Evolutionary conservation across 2,888 invertebrate species (phyloP), one percentile per base, ranked within the genome.

Genomic region (Temnothorax rugatulus): DNA sequence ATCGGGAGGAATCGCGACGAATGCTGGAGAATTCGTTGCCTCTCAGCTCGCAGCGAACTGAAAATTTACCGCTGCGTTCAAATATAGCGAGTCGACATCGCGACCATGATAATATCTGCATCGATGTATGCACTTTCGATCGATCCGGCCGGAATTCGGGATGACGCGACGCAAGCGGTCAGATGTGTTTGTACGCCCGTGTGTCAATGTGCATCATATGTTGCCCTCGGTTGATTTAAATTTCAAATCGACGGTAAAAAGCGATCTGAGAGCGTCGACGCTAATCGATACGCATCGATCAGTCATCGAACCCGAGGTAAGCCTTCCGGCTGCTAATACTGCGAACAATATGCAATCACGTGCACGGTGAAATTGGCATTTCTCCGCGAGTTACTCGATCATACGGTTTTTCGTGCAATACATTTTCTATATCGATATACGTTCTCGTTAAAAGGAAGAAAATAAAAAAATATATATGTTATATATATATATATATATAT

Each of bases 241-340:
- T 79, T 79, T 79, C 47, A 79, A 79, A 79, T 69, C 21, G 13
- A 47, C 57, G 57, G 13, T 69, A 47, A 79, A 79, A 79, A 79
- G 59, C 71, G 59, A 79, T 79, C 71, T 71, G 71, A 59, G 71
- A 59, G 57, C 57, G 44, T 54, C 44, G 34, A 69, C 69, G 69
- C 18, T 79, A 69, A 79, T 79, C 79, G 69, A 79, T 59, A 79
- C 69, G 34, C 57, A 34, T 57, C 69, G 68, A 79, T 79, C 59
- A 47, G 69, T 79, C 59, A 59, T 79, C 69, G 38, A 59, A 79
- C 47, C 34, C 47, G 59, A 69, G 29, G 54, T 77, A 68, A 79
- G 59, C 71, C 79, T 71, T 59, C 47, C 34, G 59, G 57, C 79
- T 59, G 52, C 25, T 21, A 52, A 76, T 59, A 59, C 38, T 21